Evolutionary conservation across 2,113 vertebrate genomes (phyloP).

Genomic region (Saguinus midas): DNA sequence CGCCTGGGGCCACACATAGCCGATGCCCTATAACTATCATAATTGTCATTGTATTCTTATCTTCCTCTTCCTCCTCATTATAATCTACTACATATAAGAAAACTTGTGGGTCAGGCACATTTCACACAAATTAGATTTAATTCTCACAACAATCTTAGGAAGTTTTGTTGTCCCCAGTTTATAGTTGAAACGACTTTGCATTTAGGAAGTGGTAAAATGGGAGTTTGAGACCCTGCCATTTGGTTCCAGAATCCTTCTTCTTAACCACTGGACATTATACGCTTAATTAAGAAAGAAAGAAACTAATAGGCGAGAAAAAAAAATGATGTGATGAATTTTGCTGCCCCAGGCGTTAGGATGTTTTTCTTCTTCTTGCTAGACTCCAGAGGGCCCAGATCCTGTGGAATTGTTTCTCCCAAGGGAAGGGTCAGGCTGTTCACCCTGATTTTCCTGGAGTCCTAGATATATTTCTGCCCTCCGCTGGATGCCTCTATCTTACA

Average conservation of each 20-base stretch:
- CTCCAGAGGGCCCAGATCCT: neutral
- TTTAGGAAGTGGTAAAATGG: neutral
- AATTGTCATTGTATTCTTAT: too few relatives aligned
- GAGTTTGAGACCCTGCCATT: neutral
- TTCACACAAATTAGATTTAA: neutral
- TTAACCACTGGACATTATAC: neutral
- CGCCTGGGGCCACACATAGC: neutral
- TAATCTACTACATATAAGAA: neutral
- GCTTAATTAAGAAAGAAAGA: conserved; percentile 1
- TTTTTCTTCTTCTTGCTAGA: neutral
- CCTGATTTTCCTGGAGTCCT: neutral
- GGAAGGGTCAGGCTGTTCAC: neutral
- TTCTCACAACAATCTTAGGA: neutral
- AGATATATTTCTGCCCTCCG: neutral
- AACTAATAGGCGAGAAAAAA: neutral
- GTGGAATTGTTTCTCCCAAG: neutral
- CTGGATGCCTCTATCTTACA: neutral
- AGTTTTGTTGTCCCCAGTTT: neutral
- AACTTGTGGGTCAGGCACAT: neutral
- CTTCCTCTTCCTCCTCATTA: neutral
- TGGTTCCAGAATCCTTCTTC: neutral
- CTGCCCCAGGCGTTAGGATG: neutral
- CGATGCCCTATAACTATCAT: neutral
- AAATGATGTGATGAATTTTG: neutral
- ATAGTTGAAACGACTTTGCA: neutral